Evolutionary conservation across 2,888 invertebrate species (phyloP), one percentile per base, ranked within the genome.

Genomic region (Amphipyra tragopoginis): DNA sequence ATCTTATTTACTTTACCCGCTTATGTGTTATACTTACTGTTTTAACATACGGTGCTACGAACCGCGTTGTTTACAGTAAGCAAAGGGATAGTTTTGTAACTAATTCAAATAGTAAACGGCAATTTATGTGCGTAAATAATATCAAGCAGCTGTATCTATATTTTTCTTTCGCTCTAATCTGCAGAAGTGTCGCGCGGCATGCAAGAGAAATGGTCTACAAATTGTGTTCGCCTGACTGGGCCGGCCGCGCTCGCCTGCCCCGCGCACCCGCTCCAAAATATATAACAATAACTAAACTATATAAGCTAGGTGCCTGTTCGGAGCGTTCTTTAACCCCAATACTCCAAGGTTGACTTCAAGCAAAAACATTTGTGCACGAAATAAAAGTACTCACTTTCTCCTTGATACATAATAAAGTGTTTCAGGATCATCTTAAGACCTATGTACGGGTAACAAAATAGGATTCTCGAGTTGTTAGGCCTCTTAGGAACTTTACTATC

Each of bases 181-280:
- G 81, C 81, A 86, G 82, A 86, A 86, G 84, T 87, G 90, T 90
- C 88, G 83, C 84, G 78, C 79, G 86, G 84, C 84, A 85, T 86
- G 85, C 85, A 83, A 89, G 90, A 90, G 89, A 90, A 92, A 91
- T 89, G 87, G 88, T 86, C 84, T 87, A 92, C 91, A 91, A 92
- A 92, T 91, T 90, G 88, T 89, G 84, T 87, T 83, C 88, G 88
- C 83, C 80, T 84, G 86, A 85, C 85, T 87, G 84, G 84, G 80
- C 81, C 77, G 80, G 58, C 75, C 75, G 77, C 66, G 74, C 77
- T 68, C 71, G 72, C 66, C 75, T 74, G 78, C 70, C 68, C 69
- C 66, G 62, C 72, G 75, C 79, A 77, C 79, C 74, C 75, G 78
- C 77, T 74, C 68, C 74, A 36, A 74, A 66, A 74, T 72, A 68